phyloP scores from a whole-genome alignment of 2,888 invertebrate genomes.

The Cosmia trapezina region DNA sequence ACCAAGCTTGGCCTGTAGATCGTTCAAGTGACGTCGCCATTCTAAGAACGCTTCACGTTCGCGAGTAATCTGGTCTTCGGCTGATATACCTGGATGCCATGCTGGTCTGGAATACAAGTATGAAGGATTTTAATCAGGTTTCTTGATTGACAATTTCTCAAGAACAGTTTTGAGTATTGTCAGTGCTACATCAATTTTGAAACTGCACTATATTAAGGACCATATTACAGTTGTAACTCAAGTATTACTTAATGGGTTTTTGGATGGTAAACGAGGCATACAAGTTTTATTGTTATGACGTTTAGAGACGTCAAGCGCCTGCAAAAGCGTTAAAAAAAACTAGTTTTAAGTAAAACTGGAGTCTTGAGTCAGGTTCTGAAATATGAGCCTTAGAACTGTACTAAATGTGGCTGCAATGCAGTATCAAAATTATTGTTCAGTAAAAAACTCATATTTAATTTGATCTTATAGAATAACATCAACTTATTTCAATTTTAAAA shows the following conservation, averaged over 20 bases:
- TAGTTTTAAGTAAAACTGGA: background rate
- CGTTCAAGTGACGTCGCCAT: slow-evolving; percentile 96
- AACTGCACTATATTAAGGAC: background rate
- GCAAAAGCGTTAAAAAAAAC: background rate
- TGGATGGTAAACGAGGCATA: no score
- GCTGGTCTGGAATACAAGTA: slow-evolving; percentile 91
- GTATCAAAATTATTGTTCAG: background rate
- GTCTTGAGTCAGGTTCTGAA: background rate
- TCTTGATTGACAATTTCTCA: background rate
- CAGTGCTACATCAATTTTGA: background rate
- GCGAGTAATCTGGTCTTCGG: slow-evolving; percentile 94
- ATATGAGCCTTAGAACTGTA: background rate
- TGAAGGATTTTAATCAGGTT: background rate
- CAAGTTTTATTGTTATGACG: no score
- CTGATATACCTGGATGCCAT: slow-evolving; percentile 94
- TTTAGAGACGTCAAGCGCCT: no score
- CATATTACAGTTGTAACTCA: background rate
- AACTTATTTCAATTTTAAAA: background rate
- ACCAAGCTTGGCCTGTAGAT: slow-evolving; percentile 94
- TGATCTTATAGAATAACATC: background rate
- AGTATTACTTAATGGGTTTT: background rate
- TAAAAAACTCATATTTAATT: background rate
- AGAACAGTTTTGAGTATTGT: background rate
- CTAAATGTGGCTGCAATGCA: background rate
- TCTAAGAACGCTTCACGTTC: slow-evolving; percentile 96